Percentiles rank a stretch among this genome's conserved stretches.
phyloP scores from a whole-genome alignment of 1,140 invertebrate genomes.

The Chionoecetes opilio region DNA sequence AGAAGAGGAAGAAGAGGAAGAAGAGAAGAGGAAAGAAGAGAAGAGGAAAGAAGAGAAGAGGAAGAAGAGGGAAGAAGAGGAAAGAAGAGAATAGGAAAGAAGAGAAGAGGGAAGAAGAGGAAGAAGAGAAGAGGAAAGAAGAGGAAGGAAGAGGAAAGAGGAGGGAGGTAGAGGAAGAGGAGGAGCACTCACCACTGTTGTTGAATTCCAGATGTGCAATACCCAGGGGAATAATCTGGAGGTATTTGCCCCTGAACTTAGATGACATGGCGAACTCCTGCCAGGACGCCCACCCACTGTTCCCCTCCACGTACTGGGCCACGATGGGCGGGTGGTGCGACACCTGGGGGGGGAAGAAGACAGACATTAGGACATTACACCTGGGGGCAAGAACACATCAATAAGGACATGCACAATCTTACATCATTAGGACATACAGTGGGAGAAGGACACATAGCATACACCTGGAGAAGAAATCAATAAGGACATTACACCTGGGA shows the following conservation, averaged over 20 bases:
- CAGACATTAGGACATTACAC: too few species aligned
- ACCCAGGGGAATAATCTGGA: slow-evolving; percentile 96
- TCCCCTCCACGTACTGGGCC: slow-evolving; percentile 95
- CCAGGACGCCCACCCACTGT: slow-evolving; percentile 94
- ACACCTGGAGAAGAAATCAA: too few species aligned
- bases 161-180: too few species aligned
- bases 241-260: slow-evolving; percentile 99
- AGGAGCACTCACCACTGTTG: slow-evolving; percentile 83
- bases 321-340: slow-evolving; percentile 99
- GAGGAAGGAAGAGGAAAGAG: background rate
- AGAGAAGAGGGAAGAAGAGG: background rate
- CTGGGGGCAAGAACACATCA: too few species aligned
- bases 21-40: too few species aligned
- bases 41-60: too few species aligned
- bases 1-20: slow-evolving; percentile 30
- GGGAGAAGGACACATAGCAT: too few species aligned
- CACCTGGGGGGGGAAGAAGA: slow-evolving; percentile 86
- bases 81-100: too few species aligned
- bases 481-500: too few species aligned
- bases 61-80: too few species aligned
- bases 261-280: slow-evolving; percentile 99
- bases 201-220: slow-evolving; percentile 92
- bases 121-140: background rate
- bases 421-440: too few species aligned
- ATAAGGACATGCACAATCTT: too few species aligned